Conservation (phyloP, 2,113 vertebrate species). For the Phodopus roborovskii region DNA sequence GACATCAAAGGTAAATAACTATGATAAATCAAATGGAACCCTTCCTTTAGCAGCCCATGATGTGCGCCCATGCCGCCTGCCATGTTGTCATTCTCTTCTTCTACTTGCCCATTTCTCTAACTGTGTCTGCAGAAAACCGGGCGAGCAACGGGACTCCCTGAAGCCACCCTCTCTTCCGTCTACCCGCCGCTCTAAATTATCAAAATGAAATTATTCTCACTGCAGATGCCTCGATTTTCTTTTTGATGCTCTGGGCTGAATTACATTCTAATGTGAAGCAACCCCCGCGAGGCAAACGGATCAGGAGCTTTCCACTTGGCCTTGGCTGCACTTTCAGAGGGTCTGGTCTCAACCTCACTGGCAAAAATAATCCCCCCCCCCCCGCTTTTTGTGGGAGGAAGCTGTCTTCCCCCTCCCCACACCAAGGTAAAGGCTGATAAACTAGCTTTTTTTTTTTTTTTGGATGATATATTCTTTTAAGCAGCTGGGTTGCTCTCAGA, state of each 20-base stretch:
- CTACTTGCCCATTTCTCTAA: slow-evolving; percentile 48
- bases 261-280: slow-evolving; percentile 22
- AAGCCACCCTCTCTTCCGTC: slow-evolving; percentile 5
- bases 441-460: slow-evolving; percentile 41
- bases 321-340: background rate
- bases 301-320: background rate
- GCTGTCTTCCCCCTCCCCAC: background rate
- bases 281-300: background rate
- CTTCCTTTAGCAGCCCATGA: slow-evolving; percentile 30
- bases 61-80: background rate
- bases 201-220: slow-evolving; percentile 63
- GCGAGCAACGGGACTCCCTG: background rate
- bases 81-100: slow-evolving; percentile 48
- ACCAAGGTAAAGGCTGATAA: slow-evolving; percentile 56
- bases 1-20: slow-evolving; percentile 80
- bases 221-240: slow-evolving; percentile 45
- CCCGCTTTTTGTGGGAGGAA: slow-evolving; percentile 18
- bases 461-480: slow-evolving; percentile 1
- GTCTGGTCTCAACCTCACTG: background rate
- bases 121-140: background rate
- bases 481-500: slow-evolving; percentile 42
- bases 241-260: slow-evolving; percentile 51
- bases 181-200: slow-evolving; percentile 13
- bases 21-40: slow-evolving; percentile 31
- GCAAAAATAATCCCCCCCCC: too few relatives aligned